Base-by-base conservation (phyloP, 2,888 invertebrate genomes). In the Ceraclea dissimilis region DNA sequence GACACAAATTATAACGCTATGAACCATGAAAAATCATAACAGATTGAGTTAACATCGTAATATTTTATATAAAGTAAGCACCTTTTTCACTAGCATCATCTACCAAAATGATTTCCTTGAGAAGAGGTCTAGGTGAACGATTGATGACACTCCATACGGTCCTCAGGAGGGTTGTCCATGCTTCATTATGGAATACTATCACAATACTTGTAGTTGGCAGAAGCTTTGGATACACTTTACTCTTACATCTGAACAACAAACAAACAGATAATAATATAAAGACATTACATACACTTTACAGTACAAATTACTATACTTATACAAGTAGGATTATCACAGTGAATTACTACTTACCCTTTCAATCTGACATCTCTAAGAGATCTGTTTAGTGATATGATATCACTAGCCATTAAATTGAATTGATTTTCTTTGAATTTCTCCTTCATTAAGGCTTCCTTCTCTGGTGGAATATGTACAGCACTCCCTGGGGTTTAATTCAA, bases 161-260 rank as follows among this genome's bases (percentile, higher is more conserved):
- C 51, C 98, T 80, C 60, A 98, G 79, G 18, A 99, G 80, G 0
- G 98, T 99, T 46, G 93, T 88, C 97, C 97, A 98, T 0, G 98
- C 98, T 73, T 99, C 98, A 72, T 99, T 99, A 78, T 99, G 98
- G 76, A 99, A 99, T 53, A 99, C 98, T 67, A 99, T 96, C 60
- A 99, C 94, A 66, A 99, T 93, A 67, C 94, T 93, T 19, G 97
- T 96, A 44, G 90, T 86, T 2, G 97, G 97, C 67, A 98, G 79
- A 62, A 87, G 77, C 49, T 81, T 79, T 43, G 88, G 84, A 71
- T 93, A 90, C 56, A 74, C 76, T 70, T 93, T 93, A 65, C 76
- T 80, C 71, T 87, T 89, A 71, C 93, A 93, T 60, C 90, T 90
- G 66, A 57, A 69, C 69, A 57, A 56, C 57, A 52, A 46, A 43